A percentile compares a stretch with the other conserved stretches of the same genome.
Evolutionary conservation across 2,797 vertebrate species (phyloP).

Genomic region (Morus bassanus): DNA sequence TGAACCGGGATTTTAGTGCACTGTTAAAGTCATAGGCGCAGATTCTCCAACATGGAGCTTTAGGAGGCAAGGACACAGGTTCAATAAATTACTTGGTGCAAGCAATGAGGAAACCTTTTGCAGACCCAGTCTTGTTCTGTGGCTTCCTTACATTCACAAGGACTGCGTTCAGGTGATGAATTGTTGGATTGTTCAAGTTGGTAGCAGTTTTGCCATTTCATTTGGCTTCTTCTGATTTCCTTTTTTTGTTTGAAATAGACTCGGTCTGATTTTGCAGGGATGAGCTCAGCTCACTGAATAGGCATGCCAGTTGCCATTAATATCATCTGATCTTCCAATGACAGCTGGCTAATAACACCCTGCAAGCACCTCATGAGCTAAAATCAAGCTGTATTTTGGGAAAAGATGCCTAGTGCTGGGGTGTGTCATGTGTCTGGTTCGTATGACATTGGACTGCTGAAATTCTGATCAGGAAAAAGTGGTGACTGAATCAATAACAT

Average conservation of each 20-base stretch:
- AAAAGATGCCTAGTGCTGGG: not conserved
- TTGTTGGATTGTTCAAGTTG: not conserved
- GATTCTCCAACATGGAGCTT: not conserved
- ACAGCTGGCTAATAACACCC: conserved; percentile 29
- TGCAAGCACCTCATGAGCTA: not conserved
- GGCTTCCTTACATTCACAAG: not conserved
- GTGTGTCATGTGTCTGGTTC: fast-evolving
- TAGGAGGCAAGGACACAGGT: not conserved
- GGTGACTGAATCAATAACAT: not conserved
- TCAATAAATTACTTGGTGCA: not conserved
- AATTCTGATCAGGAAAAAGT: not conserved
- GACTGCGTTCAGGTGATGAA: not conserved
- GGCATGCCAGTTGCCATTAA: conserved; percentile 29
- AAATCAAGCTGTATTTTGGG: not conserved
- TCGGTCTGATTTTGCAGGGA: not conserved
- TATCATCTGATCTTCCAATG: conserved; percentile 16
- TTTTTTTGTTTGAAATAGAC: not conserved
- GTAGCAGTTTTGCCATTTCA: not conserved
- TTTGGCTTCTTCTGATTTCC: not conserved
- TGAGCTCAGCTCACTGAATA: not conserved
- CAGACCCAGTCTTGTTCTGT: not conserved
- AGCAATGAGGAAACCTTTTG: not conserved
- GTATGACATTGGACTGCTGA: not conserved
- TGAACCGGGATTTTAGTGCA: not conserved
- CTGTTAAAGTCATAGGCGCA: not conserved